phyloP scores from a whole-genome alignment of 2,888 invertebrate genomes.

The Ormia ochracea region DNA sequence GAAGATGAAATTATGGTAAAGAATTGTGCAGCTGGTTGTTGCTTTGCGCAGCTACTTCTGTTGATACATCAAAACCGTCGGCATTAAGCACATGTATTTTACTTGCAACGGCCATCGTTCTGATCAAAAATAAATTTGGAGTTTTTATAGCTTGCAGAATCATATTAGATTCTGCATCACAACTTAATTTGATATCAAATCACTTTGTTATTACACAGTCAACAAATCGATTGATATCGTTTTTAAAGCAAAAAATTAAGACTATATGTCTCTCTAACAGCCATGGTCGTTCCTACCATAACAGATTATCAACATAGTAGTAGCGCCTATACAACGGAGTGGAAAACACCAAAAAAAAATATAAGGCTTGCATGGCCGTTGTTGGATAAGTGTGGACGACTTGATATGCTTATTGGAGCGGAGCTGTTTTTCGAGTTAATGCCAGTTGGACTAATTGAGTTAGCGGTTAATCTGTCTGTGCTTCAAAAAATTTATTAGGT shows the following conservation, averaged over 20 bases:
- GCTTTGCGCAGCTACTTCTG: too few relatives aligned
- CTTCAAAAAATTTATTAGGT: conserved; percentile 61
- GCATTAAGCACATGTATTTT: too few relatives aligned
- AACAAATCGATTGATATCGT: conserved; percentile 26
- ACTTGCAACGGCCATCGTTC: too few relatives aligned
- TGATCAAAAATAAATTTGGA: too few relatives aligned
- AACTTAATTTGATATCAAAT: too few relatives aligned
- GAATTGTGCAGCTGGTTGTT: too few relatives aligned
- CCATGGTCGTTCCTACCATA: conserved; percentile 56
- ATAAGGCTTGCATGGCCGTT: conserved; percentile 54
- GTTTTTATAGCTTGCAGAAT: too few relatives aligned
- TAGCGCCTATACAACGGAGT: conserved; percentile 20
- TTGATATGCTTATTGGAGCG: conserved; percentile 59
- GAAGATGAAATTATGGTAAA: too few relatives aligned
- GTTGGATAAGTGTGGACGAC: conserved; percentile 50
- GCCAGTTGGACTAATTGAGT: conserved; percentile 58
- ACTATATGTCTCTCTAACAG: conserved; percentile 29
- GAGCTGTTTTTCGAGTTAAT: conserved; percentile 62
- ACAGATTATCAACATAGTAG: conserved; percentile 53
- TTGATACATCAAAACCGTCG: too few relatives aligned
- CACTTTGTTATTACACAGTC: too few relatives aligned
- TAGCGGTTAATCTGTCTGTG: conserved; percentile 44
- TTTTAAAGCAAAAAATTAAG: background rate
- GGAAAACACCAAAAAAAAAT: conserved; percentile 59
- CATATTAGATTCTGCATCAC: too few relatives aligned